Evolutionary conservation across 2,797 vertebrate species (phyloP).

Genomic region (Hemitrygon akajei): DNA sequence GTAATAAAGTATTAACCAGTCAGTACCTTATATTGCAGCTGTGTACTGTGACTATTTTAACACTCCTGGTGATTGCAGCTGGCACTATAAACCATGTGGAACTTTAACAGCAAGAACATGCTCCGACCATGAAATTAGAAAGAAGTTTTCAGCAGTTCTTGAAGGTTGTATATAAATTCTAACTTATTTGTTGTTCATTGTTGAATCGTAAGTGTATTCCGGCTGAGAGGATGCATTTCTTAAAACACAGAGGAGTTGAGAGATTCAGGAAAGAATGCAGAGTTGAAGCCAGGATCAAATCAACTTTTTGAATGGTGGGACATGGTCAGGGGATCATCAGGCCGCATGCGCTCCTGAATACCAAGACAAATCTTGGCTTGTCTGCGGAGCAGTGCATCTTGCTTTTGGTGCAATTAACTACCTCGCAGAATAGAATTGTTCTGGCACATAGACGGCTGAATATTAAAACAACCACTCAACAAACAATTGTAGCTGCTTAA

Average conservation of each 20-base stretch:
- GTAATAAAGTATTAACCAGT: background rate
- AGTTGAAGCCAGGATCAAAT: no score
- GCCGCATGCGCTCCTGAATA: no score
- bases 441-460: background rate
- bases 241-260: no score
- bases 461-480: background rate
- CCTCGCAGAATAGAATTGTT: background rate
- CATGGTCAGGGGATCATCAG: no score
- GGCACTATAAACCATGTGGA: constrained; percentile 76
- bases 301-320: no score
- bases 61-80: constrained; percentile 57
- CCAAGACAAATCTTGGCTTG: background rate
- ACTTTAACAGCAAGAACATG: constrained; percentile 58
- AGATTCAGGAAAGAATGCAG: no score
- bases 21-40: constrained; percentile 49
- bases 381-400: background rate
- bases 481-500: background rate
- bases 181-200: background rate
- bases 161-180: background rate
- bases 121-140: constrained; percentile 49
- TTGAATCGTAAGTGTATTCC: no score
- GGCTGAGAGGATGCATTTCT: no score
- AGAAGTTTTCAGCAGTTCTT: constrained; percentile 44
- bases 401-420: background rate
- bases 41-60: constrained; percentile 80